These are phyloP conservation scores for Cyrtorhinus lividipennis DNA, from an alignment of 1,140 invertebrate species.

Conservation along the genomic window DNA sequence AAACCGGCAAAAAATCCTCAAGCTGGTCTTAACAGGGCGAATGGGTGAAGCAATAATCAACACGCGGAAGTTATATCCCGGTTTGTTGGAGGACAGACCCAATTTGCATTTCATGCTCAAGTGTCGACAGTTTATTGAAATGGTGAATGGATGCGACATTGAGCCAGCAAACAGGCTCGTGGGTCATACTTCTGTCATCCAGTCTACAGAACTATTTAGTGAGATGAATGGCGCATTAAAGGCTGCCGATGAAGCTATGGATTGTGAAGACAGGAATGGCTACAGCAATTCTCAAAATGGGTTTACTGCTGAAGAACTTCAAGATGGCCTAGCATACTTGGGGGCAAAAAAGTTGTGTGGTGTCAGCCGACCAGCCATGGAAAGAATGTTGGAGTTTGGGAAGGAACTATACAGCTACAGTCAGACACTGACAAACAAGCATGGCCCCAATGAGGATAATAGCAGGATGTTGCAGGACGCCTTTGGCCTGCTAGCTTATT, in stretches of 20 bases:
- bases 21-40: constrained; percentile 75
- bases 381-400: constrained; percentile 85
- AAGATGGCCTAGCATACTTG: constrained; percentile 14
- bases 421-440: constrained; percentile 62
- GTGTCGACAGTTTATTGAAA: constrained; percentile 95
- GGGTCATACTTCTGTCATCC: constrained; percentile 52
- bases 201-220: constrained; percentile 51
- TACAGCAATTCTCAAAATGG: constrained; percentile 51
- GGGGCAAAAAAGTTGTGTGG: constrained; percentile 49
- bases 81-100: constrained; percentile 72
- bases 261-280: constrained; percentile 30
- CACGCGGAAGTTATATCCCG: constrained; percentile 77
- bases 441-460: constrained; percentile 70
- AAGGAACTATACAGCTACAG: constrained; percentile 84
- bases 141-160: constrained; percentile 71
- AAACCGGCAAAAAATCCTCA: constrained; percentile 93
- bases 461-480: constrained; percentile 93
- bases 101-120: constrained; percentile 89
- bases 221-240: constrained; percentile 32
- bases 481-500: constrained; percentile 93
- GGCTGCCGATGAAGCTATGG: constrained; percentile 41
- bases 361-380: constrained; percentile 66
- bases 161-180: constrained; percentile 24
- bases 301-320: constrained; percentile 34
- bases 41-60: constrained; percentile 90